A percentile compares a stretch with the other conserved stretches of the same genome.
Conservation (phyloP, 2,888 invertebrate species). For the Ecdyonurus torrentis region DNA sequence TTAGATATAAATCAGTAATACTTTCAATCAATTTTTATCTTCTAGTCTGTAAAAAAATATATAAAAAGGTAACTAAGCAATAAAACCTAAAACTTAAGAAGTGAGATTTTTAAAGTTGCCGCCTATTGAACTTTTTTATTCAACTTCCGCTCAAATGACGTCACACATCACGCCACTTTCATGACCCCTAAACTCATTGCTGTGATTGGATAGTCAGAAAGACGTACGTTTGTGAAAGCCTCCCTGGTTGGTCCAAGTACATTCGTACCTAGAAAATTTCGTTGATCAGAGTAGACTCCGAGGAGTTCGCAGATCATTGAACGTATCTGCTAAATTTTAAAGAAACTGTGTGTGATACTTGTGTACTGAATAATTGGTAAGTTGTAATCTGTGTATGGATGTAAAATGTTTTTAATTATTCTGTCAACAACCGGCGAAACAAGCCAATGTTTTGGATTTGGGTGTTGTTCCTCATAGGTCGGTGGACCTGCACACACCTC, state of each 20-base stretch:
- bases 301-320: neutral
- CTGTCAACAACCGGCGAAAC: neutral
- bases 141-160: constrained; percentile 8
- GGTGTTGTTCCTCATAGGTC: too few relatives aligned
- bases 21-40: too few relatives aligned
- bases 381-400: neutral
- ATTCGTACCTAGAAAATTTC: neutral
- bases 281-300: neutral
- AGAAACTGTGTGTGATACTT: neutral
- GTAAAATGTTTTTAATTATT: neutral
- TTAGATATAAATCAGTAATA: too few relatives aligned
- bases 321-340: neutral
- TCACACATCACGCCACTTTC: constrained; percentile 9
- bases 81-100: too few relatives aligned
- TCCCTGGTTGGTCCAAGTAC: neutral
- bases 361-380: neutral
- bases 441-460: neutral
- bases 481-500: neutral
- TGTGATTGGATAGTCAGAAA: neutral
- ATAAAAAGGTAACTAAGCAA: too few relatives aligned
- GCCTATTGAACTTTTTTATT: too few relatives aligned
- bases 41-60: too few relatives aligned
- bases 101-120: too few relatives aligned
- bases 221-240: neutral
- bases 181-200: constrained; percentile 5